These are phyloP conservation scores for Spodoptera exigua DNA, from an alignment of 2,888 invertebrate species.

Conservation along the genomic window DNA sequence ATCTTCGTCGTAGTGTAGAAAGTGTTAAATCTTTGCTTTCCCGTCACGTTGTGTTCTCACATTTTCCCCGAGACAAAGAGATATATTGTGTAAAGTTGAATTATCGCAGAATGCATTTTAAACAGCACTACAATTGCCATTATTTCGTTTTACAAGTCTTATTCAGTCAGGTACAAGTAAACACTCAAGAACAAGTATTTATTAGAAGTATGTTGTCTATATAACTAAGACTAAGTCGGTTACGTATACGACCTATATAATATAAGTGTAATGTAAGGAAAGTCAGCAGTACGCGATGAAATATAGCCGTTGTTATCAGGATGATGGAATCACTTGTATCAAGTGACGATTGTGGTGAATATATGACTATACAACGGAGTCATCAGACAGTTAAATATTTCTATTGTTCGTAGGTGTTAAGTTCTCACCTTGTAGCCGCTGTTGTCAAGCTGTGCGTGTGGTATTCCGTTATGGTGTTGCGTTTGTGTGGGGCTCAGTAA, in stretches of 20 bases:
- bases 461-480: constrained; percentile 62
- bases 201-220: too few species aligned
- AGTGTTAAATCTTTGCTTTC: constrained; percentile 65
- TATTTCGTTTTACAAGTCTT: neutral
- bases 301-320: too few species aligned
- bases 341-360: too few species aligned
- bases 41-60: constrained; percentile 64
- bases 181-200: too few species aligned
- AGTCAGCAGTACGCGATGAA: too few species aligned
- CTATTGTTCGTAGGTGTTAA: constrained; percentile 15
- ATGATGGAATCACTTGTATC: too few species aligned
- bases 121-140: constrained; percentile 2
- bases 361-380: neutral
- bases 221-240: too few species aligned
- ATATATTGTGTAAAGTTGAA: constrained; percentile 25
- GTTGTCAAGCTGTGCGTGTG: constrained; percentile 71
- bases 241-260: too few species aligned
- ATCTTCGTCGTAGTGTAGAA: constrained; percentile 53
- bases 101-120: constrained; percentile 20
- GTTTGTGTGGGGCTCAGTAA: constrained; percentile 77
- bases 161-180: neutral
- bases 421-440: constrained; percentile 79
- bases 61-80: constrained; percentile 66
- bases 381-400: constrained; percentile 25
- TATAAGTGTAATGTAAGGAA: too few species aligned